These are phyloP conservation scores for Ormia ochracea DNA, from an alignment of 2,888 invertebrate genomes.

Conservation along the genomic window DNA sequence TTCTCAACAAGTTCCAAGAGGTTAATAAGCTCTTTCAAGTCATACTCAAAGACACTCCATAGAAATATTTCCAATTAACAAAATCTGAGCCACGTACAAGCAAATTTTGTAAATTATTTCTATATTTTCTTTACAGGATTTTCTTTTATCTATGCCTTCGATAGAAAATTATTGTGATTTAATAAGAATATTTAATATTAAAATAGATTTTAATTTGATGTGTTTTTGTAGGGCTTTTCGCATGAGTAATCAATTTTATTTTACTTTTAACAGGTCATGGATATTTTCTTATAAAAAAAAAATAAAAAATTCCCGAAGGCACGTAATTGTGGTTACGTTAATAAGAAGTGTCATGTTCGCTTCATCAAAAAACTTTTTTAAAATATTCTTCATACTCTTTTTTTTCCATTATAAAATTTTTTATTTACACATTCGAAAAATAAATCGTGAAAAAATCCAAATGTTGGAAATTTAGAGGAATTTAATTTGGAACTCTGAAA, in stretches of 20 bases:
- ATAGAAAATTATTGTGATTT: constrained; percentile 9
- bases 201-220: not conserved
- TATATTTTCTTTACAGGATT: not conserved
- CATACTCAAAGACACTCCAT: not conserved
- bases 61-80: constrained; percentile 2
- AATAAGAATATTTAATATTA: not conserved
- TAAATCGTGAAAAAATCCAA: too few relatives aligned
- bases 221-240: constrained; percentile 12
- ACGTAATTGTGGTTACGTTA: too few relatives aligned
- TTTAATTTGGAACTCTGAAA: too few relatives aligned
- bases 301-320: too few relatives aligned
- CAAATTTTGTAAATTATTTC: not conserved
- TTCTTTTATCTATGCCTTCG: constrained; percentile 8
- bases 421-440: too few relatives aligned
- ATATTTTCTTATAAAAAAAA: too few relatives aligned
- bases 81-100: not conserved
- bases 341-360: too few relatives aligned
- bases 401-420: too few relatives aligned
- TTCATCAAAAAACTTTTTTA: too few relatives aligned
- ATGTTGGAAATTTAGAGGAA: too few relatives aligned
- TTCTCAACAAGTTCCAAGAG: constrained; percentile 12
- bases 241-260: constrained; percentile 45
- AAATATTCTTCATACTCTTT: too few relatives aligned
- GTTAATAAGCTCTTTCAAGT: constrained; percentile 25
- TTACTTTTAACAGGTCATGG: not conserved